phyloP scores from a whole-genome alignment of 2,113 vertebrate species.

The Semnopithecus entellus region DNA sequence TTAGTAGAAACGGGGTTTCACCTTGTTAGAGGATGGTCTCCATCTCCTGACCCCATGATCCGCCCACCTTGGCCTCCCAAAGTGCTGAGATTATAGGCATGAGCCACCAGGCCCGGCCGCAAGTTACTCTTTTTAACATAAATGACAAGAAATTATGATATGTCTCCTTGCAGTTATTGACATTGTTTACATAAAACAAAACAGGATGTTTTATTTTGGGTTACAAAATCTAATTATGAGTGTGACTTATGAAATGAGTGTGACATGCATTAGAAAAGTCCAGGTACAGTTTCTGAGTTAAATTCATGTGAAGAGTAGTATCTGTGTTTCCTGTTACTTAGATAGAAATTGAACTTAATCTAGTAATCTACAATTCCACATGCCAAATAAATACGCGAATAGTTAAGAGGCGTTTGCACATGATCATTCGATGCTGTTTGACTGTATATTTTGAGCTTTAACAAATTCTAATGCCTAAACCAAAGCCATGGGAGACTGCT shows the following conservation, averaged over 20 bases:
- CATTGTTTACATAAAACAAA: conserved; percentile 24
- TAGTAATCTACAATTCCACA: background rate
- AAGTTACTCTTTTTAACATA: background rate
- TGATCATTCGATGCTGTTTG: background rate
- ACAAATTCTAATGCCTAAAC: background rate
- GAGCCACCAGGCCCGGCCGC: too few relatives aligned
- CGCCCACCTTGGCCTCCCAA: too few relatives aligned
- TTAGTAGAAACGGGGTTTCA: too few relatives aligned
- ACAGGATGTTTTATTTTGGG: background rate
- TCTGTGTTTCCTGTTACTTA: background rate
- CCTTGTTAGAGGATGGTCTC: too few relatives aligned
- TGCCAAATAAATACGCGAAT: background rate
- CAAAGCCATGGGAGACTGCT: background rate
- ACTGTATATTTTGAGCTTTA: background rate
- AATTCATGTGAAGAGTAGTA: background rate
- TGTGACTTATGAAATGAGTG: background rate
- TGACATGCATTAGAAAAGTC: background rate
- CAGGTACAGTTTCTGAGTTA: background rate
- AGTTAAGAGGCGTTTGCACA: background rate
- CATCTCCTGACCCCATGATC: too few relatives aligned
- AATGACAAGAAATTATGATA: background rate
- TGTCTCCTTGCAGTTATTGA: background rate
- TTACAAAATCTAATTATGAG: background rate
- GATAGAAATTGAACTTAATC: background rate
- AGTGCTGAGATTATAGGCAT: too few relatives aligned